A percentile compares a stretch with the other conserved stretches of the same genome.
phyloP scores from a whole-genome alignment of 2,888 invertebrate species.

The Hirtodrosophila duncani region DNA sequence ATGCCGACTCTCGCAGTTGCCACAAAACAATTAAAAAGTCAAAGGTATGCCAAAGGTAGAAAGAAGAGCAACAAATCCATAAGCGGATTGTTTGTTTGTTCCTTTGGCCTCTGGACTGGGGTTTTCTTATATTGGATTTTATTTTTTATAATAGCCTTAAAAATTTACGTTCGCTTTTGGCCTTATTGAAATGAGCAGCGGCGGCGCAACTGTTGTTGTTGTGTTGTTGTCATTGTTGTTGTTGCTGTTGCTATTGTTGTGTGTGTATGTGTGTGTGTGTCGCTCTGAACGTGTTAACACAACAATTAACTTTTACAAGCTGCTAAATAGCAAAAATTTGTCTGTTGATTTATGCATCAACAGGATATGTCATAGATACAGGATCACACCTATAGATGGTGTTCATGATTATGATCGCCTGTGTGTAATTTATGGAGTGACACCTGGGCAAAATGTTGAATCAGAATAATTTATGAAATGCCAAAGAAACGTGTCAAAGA shows the following conservation, averaged over 20 bases:
- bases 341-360: constrained; percentile 54
- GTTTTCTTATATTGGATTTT: constrained; percentile 5
- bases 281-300: constrained; percentile 59
- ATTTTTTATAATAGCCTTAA: constrained; percentile 57
- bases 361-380: constrained; percentile 38
- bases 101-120: constrained; percentile 20
- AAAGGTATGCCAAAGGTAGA: constrained; percentile 1
- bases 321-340: constrained; percentile 38
- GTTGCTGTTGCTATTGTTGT: constrained; percentile 6
- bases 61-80: constrained; percentile 16
- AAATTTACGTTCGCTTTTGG: constrained; percentile 38
- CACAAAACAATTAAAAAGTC: constrained; percentile 22
- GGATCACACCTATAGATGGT: too few relatives aligned
- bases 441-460: too few relatives aligned
- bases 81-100: constrained; percentile 53
- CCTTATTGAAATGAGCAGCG: constrained; percentile 65
- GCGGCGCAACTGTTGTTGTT: constrained; percentile 3
- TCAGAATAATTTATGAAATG: too few relatives aligned
- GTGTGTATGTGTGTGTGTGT: constrained; percentile 18
- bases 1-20: too few relatives aligned
- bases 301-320: constrained; percentile 64
- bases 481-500: too few relatives aligned
- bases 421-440: too few relatives aligned
- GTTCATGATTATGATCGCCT: too few relatives aligned
- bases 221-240: constrained; percentile 1